Conservation (phyloP, 2,888 invertebrate species). For the Ephialtes manifestator region DNA sequence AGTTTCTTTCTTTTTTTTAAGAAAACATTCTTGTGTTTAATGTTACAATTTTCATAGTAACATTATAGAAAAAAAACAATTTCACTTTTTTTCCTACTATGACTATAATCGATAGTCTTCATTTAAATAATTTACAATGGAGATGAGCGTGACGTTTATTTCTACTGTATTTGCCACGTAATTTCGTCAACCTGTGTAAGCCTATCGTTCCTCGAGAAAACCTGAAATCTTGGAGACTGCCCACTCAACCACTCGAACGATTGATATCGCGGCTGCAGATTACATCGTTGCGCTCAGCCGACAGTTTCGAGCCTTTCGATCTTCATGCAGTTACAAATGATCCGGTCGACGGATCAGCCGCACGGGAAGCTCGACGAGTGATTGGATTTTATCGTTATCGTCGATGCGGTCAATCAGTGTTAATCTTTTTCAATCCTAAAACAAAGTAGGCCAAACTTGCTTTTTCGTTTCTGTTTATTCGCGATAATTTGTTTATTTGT, state of each 20-base stretch:
- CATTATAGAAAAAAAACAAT: too few relatives aligned
- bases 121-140: not conserved
- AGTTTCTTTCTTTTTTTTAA: too few relatives aligned
- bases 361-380: slow-evolving; percentile 19
- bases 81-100: not conserved
- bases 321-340: slow-evolving; percentile 30
- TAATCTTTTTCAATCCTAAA: slow-evolving; percentile 21
- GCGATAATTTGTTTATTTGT: not conserved
- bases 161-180: not conserved
- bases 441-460: slow-evolving; percentile 12
- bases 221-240: slow-evolving; percentile 10
- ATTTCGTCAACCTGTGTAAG: not conserved
- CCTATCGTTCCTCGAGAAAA: slow-evolving; percentile 19
- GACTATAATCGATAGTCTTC: not conserved
- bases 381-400: slow-evolving; percentile 22
- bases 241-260: slow-evolving; percentile 5
- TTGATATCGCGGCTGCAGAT: slow-evolving; percentile 21
- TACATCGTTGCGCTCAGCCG: not conserved
- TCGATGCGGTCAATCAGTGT: not conserved
- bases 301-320: slow-evolving; percentile 6
- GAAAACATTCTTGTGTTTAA: too few relatives aligned
- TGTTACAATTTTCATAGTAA: too few relatives aligned
- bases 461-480: not conserved
- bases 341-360: slow-evolving; percentile 6
- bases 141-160: not conserved